These are phyloP conservation scores for human DNA, from an alignment of 2,113 vertebrate species.

Conservation along the genomic window GRCh38 chr3:31508501-31509000, in stretches of 20 bases:
- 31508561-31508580: constrained; percentile 43
- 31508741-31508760: constrained; percentile 64
- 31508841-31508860: constrained; percentile 30
- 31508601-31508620: constrained; percentile 55
- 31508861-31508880: neutral
- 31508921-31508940: neutral
- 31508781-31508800: neutral
- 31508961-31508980: neutral
- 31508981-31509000: constrained; percentile 45
- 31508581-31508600: constrained; percentile 60
- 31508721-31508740: constrained; percentile 30
- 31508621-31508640: constrained; percentile 45
- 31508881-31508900: constrained; percentile 14
- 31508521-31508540: constrained; percentile 42
- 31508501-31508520: constrained; percentile 40
- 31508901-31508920: constrained; percentile 41
- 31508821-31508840: constrained; percentile 44
- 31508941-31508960: constrained; percentile 46
- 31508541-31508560: constrained; percentile 68
- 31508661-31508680: neutral
- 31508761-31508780: constrained; percentile 38
- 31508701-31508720: constrained; percentile 46
- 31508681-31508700: constrained; percentile 56
- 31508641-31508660: neutral
- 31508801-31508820: constrained; percentile 2